Percentiles rank a stretch among this genome's conserved stretches.
phyloP scores from a whole-genome alignment of 2,888 invertebrate genomes.

The Oligia strigilis region DNA sequence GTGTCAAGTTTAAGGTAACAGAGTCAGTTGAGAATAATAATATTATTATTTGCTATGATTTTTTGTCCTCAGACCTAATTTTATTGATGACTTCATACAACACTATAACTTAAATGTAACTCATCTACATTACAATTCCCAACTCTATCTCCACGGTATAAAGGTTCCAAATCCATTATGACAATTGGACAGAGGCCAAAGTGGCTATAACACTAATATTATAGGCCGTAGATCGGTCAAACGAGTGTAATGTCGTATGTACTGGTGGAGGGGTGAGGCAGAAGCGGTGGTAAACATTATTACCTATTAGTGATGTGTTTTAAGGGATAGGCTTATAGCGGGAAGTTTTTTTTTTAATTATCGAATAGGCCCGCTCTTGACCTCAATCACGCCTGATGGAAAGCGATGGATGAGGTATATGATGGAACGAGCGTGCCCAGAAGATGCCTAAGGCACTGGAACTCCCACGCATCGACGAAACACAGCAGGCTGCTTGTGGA shows the following conservation, averaged over 20 bases:
- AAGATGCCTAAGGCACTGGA: too few relatives aligned
- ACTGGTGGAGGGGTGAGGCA: slow-evolving; percentile 49
- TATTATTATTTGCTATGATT: background rate
- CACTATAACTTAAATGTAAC: slow-evolving; percentile 22
- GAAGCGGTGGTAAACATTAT: slow-evolving; percentile 57
- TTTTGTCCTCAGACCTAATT: background rate
- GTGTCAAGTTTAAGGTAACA: background rate
- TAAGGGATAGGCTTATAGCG: slow-evolving; percentile 30
- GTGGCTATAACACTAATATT: slow-evolving; percentile 54
- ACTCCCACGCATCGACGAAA: too few relatives aligned
- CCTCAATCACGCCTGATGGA: too few relatives aligned
- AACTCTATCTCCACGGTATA: slow-evolving; percentile 1
- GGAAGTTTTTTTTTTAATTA: background rate
- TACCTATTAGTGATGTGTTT: slow-evolving; percentile 55
- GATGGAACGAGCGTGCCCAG: too few relatives aligned
- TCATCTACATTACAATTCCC: background rate
- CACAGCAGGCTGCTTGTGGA: too few relatives aligned
- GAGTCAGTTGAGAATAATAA: background rate
- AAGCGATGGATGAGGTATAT: too few relatives aligned
- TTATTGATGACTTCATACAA: slow-evolving; percentile 33
- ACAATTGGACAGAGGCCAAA: slow-evolving; percentile 39
- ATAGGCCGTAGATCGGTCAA: slow-evolving; percentile 64
- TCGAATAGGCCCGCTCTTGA: too few relatives aligned
- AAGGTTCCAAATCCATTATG: slow-evolving; percentile 36
- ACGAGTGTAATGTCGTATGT: slow-evolving; percentile 62